phyloP scores from a whole-genome alignment of 2,888 invertebrate species.

The Drosophila macrospina region DNA sequence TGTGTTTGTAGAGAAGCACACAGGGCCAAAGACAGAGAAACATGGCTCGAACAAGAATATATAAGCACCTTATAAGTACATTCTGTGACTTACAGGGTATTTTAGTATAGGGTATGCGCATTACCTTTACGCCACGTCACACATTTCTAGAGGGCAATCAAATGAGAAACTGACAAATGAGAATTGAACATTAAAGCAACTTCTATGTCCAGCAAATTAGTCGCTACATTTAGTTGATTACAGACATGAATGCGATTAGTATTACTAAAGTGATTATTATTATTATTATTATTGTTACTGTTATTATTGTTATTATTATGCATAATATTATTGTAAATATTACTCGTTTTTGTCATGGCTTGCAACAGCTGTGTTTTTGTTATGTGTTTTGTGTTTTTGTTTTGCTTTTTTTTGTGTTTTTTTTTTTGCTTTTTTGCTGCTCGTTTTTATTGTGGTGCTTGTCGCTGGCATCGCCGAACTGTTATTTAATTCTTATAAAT shows the following conservation, averaged over 20 bases:
- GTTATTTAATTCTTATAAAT: constrained; percentile 61
- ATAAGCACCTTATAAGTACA: too few relatives aligned
- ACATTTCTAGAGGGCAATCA: neutral
- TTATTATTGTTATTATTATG: constrained; percentile 20
- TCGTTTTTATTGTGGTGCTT: too few relatives aligned
- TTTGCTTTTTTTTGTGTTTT: constrained; percentile 22
- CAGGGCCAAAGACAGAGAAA: too few relatives aligned
- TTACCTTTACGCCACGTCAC: constrained; percentile 25
- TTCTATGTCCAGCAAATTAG: constrained; percentile 37
- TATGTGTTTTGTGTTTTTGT: neutral
- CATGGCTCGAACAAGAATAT: too few relatives aligned
- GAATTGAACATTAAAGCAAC: constrained; percentile 36
- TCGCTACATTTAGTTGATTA: constrained; percentile 23
- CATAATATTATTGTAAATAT: neutral
- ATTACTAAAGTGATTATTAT: constrained; percentile 23
- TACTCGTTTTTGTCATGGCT: constrained; percentile 16
- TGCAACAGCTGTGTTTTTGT: constrained; percentile 28
- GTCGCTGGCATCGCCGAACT: constrained; percentile 37
- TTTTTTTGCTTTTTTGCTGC: constrained; percentile 34
- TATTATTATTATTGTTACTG: constrained; percentile 16
- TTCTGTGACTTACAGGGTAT: too few relatives aligned
- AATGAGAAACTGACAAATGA: constrained; percentile 1
- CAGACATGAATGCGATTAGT: constrained; percentile 11
- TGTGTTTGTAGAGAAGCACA: too few relatives aligned
- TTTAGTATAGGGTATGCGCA: neutral